These are phyloP conservation scores for Tetraodon nigroviridis DNA, from an alignment of 2,113 vertebrate genomes.

Conservation along the genomic window DNA sequence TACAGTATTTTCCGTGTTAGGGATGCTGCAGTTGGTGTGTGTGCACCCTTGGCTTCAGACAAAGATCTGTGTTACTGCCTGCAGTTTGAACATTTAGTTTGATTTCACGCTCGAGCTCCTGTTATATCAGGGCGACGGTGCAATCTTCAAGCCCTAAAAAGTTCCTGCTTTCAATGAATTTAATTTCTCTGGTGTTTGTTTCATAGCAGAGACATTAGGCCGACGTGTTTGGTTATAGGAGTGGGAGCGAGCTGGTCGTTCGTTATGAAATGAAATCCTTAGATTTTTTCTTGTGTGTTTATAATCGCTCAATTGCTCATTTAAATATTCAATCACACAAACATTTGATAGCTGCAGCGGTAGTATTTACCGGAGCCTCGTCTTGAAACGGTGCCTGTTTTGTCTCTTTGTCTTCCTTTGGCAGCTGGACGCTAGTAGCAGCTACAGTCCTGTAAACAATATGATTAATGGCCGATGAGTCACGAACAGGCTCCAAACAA, in stretches of 20 bases:
- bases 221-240: conserved; percentile 20
- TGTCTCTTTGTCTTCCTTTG: conserved; percentile 55
- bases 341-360: too few species aligned
- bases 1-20: conserved; percentile 56
- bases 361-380: conserved; percentile 40
- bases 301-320: too few species aligned
- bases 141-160: conserved; percentile 63
- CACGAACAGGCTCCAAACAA: conserved; percentile 68
- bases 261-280: too few species aligned
- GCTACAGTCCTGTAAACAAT: conserved; percentile 73
- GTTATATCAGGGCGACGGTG: conserved; percentile 59
- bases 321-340: too few species aligned
- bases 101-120: conserved; percentile 67
- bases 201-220: conserved; percentile 46
- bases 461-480: conserved; percentile 74
- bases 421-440: conserved; percentile 60
- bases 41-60: conserved; percentile 43
- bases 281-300: too few species aligned
- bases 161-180: conserved; percentile 59
- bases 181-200: conserved; percentile 43
- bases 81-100: conserved; percentile 67
- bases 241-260: too few species aligned
- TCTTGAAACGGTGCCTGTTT: conserved; percentile 54
- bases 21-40: conserved; percentile 21
- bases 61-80: conserved; percentile 67